Base-by-base conservation (phyloP, 2,113 vertebrate species). In the Apodemus sylvaticus region DNA sequence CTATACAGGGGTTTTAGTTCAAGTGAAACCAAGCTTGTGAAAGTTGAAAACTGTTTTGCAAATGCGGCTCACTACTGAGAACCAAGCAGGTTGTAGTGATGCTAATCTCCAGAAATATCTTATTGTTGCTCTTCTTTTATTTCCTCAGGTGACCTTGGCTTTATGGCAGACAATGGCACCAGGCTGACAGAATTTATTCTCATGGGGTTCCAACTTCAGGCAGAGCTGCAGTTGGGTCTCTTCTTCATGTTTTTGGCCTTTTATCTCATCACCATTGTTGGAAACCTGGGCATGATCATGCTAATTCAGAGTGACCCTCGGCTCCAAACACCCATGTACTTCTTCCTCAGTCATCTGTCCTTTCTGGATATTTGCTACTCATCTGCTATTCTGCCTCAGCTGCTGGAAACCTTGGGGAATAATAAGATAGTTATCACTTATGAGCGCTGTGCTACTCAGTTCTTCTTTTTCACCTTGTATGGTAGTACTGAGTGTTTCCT, bases 281-380 rank as follows among this genome's bases (percentile, higher is more conserved):
- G 96, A 6, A 98, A 97, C 62, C 24, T 95, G 74, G 97, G 94
- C 31, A 96, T 97, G 94, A 93, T 95, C 11, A 0, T 79, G 36
- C 58, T 96, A 45, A 95, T 97, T 66, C 94, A 93, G 73, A 94
- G 58, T 2, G 90, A 96, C 10, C 12, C 87, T 22, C 90, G 7
- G 31, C 96, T 98, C 58, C 97, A 96, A 53, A 97, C 96, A 0
- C 96, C 96, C 22, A 97, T 95, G 94, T 98, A 98, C 86, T 97
- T 96, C 77, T 97, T 97, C 73, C 96, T 98, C 60, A 62, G 93
- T 58, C 97, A 97, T 14, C 95, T 97, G 34, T 97, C 97, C 90
- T 94, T 97, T 26, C 48, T 97, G 85, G 96, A 97, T n/a, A 10
- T 96, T 20, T 97, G 96, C 51, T 98, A 95, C 62, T 96, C 97